Conservation (phyloP, 1,140 invertebrate species). For the Leptinotarsa undecemlineata region DNA sequence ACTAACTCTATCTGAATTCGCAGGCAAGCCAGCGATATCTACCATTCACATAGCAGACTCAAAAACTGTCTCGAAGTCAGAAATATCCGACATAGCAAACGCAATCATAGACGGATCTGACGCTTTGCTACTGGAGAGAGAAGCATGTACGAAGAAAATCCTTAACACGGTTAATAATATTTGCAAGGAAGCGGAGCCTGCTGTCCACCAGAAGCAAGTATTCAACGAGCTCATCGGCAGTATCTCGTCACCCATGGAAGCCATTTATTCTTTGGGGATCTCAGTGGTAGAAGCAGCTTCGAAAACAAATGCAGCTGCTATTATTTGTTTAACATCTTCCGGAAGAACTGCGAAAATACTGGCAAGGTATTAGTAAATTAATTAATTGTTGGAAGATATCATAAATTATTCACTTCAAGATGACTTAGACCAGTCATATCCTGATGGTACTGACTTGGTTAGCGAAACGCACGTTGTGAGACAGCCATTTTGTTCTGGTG, state of each 20-base stretch:
- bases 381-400: too few relatives aligned
- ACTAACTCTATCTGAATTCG: slow-evolving; percentile 36
- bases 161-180: slow-evolving; percentile 30
- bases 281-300: slow-evolving; percentile 82
- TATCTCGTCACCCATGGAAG: slow-evolving; percentile 42
- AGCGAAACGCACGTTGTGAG: too few relatives aligned
- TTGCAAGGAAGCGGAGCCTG: slow-evolving; percentile 76
- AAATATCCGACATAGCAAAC: slow-evolving; percentile 73
- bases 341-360: slow-evolving; percentile 77
- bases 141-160: slow-evolving; percentile 31
- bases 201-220: slow-evolving; percentile 75
- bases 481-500: too few relatives aligned
- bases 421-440: neutral
- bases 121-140: slow-evolving; percentile 66
- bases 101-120: slow-evolving; percentile 76
- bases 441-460: too few relatives aligned
- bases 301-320: slow-evolving; percentile 77
- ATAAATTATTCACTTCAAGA: neutral
- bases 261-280: slow-evolving; percentile 73
- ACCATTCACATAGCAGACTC: slow-evolving; percentile 28
- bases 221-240: slow-evolving; percentile 69
- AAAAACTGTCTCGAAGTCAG: slow-evolving; percentile 61
- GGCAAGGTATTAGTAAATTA: slow-evolving; percentile 52
- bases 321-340: slow-evolving; percentile 83
- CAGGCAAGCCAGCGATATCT: slow-evolving; percentile 35